A percentile compares a stretch with the other conserved stretches of the same genome.
These are phyloP conservation scores for Cheilosia urbana DNA, from an alignment of 2,888 invertebrate species.

Conservation along the genomic window DNA sequence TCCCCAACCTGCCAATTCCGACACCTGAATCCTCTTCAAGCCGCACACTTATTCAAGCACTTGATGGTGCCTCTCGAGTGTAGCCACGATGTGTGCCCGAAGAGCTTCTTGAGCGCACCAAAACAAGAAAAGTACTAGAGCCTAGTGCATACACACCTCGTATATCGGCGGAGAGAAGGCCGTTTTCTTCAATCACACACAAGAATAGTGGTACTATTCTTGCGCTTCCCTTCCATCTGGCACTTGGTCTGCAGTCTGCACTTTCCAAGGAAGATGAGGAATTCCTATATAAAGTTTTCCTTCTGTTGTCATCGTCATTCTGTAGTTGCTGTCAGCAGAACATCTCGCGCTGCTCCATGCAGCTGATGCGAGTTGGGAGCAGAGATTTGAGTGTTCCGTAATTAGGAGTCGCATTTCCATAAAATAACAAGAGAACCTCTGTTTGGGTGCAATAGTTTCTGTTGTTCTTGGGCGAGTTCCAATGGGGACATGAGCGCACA, in stretches of 20 bases:
- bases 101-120: slow-evolving; percentile 43
- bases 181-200: slow-evolving; percentile 37
- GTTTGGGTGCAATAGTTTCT: slow-evolving; percentile 55
- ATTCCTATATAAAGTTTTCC: slow-evolving; percentile 34
- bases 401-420: slow-evolving; percentile 74
- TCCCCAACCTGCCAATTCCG: slow-evolving; percentile 73
- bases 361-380: slow-evolving; percentile 11
- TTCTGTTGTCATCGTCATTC: slow-evolving; percentile 29
- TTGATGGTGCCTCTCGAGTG: slow-evolving; percentile 48
- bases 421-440: slow-evolving; percentile 61
- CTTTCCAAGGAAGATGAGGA: slow-evolving; percentile 17
- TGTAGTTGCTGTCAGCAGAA: slow-evolving; percentile 35
- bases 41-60: slow-evolving; percentile 51
- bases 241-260: slow-evolving; percentile 2
- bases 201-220: slow-evolving; percentile 29
- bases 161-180: slow-evolving; percentile 4
- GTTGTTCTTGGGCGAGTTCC: slow-evolving; percentile 57
- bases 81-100: slow-evolving; percentile 24
- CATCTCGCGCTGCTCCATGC: slow-evolving; percentile 7
- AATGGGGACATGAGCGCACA: slow-evolving; percentile 26
- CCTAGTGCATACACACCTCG: neutral
- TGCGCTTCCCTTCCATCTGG: slow-evolving; percentile 31
- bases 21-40: slow-evolving; percentile 72
- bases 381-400: slow-evolving; percentile 68
- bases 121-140: slow-evolving; percentile 21